A percentile compares a stretch with the other conserved stretches of the same genome.
Conservation (phyloP, 2,113 vertebrate species). For the Phainopepla nitens region DNA sequence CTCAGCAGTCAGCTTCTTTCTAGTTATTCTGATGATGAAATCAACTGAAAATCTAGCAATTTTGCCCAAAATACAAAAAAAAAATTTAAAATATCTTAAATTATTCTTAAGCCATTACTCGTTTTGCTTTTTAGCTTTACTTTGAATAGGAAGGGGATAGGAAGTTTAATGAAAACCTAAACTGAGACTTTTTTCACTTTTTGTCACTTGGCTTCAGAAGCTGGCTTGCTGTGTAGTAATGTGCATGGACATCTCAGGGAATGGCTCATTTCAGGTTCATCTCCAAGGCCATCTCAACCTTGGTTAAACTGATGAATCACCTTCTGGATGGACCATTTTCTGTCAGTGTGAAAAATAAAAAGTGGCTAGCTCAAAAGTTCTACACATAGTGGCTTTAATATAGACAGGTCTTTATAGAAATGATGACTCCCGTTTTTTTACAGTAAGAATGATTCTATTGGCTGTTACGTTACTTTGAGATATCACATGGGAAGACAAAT, state of each 20-base stretch:
- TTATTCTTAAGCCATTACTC: not conserved
- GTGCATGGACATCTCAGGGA: not conserved
- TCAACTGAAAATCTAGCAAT: not conserved
- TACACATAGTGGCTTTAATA: not conserved
- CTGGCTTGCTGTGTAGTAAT: not conserved
- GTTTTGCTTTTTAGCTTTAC: not conserved
- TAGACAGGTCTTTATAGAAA: not conserved
- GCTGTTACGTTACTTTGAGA: not conserved
- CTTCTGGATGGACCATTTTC: not conserved
- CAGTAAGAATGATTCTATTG: not conserved
- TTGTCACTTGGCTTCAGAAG: not conserved
- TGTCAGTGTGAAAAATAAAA: not conserved
- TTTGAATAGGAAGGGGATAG: not conserved
- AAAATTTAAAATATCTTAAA: not conserved
- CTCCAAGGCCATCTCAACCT: not conserved
- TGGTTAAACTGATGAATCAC: not conserved
- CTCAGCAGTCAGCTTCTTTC: not conserved
- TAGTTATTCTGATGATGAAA: not conserved
- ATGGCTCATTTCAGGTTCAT: not conserved
- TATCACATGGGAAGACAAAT: not conserved
- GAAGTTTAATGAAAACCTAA: not conserved
- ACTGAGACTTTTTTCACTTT: not conserved
- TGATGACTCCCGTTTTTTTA: rapidly evolving
- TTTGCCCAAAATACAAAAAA: not conserved
- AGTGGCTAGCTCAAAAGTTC: not conserved